phyloP scores from a whole-genome alignment of 2,888 invertebrate species.

The Ariolimax columbianus region DNA sequence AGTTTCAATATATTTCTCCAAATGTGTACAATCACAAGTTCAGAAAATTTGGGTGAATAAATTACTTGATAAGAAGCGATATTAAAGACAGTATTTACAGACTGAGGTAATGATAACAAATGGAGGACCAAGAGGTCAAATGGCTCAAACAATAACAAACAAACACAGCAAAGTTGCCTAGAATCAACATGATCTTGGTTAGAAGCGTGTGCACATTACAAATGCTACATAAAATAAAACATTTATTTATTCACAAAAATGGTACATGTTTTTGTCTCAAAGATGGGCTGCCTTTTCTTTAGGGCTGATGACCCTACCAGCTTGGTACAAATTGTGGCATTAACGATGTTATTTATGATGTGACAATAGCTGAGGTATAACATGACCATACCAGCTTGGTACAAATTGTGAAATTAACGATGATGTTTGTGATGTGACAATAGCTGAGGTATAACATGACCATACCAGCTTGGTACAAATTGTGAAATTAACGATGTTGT shows the following conservation, averaged over 20 bases:
- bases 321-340: not conserved
- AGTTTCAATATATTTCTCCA: not conserved
- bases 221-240: not conserved
- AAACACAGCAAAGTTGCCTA: not conserved
- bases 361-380: no score
- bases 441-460: not conserved
- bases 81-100: not conserved
- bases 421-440: no score
- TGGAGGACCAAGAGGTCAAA: not conserved
- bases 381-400: not conserved
- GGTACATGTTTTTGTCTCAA: slow-evolving; percentile 17
- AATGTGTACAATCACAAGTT: not conserved
- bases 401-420: not conserved
- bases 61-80: not conserved
- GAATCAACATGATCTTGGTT: not conserved
- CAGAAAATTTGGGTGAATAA: not conserved
- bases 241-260: not conserved
- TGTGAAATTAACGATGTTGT: not conserved
- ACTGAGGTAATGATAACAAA: not conserved
- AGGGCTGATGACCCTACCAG: not conserved
- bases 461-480: not conserved
- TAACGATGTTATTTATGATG: no score
- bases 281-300: not conserved
- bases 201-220: not conserved
- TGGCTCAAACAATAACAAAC: not conserved